Conservation (phyloP, 1,140 invertebrate species). For the Maniola jurtina region DNA sequence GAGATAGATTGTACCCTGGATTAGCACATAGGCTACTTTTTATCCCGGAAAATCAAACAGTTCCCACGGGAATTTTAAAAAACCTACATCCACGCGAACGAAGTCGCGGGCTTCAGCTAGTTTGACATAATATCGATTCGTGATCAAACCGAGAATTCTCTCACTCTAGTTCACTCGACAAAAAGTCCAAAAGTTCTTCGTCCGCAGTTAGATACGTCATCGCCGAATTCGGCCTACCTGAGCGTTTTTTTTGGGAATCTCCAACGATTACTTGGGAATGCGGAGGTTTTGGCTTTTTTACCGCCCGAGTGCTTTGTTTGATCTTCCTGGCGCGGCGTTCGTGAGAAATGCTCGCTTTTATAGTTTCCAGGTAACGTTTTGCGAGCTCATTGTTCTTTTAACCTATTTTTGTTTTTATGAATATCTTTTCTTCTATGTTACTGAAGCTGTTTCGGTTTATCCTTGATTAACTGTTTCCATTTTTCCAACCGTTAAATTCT, state of each 20-base stretch:
- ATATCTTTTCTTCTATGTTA: constrained; percentile 1
- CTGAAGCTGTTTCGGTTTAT: constrained; percentile 4
- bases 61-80: too few species aligned
- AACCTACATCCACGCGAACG: too few species aligned
- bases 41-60: too few species aligned
- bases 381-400: constrained; percentile 28
- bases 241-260: constrained; percentile 43
- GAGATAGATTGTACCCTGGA: too few species aligned
- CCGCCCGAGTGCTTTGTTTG: constrained; percentile 25
- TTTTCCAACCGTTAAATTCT: neutral
- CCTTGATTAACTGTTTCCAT: constrained; percentile 5
- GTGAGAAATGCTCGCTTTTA: constrained; percentile 39
- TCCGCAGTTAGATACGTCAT: constrained; percentile 45
- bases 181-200: constrained; percentile 21
- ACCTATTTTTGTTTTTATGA: constrained; percentile 5
- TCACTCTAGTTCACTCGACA: too few species aligned
- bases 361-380: constrained; percentile 40
- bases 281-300: constrained; percentile 32
- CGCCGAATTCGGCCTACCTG: constrained; percentile 36
- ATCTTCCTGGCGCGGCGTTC: constrained; percentile 3
- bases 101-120: too few species aligned
- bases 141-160: too few species aligned
- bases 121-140: too few species aligned
- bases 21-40: too few species aligned
- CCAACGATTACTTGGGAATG: constrained; percentile 45